Evolutionary conservation across 2,113 vertebrate species (phyloP), one percentile per base, ranked within the genome.

Genomic region (Phrynosoma platyrhinos): DNA sequence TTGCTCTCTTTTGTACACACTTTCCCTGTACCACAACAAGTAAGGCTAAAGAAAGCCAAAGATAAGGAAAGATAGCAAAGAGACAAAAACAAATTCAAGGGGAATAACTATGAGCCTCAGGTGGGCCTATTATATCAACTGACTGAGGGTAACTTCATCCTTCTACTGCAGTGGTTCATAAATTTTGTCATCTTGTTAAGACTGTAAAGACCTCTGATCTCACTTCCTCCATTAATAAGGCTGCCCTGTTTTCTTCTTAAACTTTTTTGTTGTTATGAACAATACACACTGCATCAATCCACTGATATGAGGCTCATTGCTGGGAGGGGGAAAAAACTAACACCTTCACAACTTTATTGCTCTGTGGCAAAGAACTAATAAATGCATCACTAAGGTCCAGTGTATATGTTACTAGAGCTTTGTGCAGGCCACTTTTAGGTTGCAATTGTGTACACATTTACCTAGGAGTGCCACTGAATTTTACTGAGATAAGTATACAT

Each of bases 121-220:
- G 98, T 98, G 98, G 97, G 97, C 97, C 98, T 98, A 97, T 98
- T 99, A 98, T 95, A 95, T 95, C 97, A 96, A 96, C 92, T 95
- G 97, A 96, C 96, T 95, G 95, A 95, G 97, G 97, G 97, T 97
- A 97, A 97, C 96, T 93, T 96, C 92, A 94, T 97, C 96, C 95
- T 97, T 97, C 97, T 89, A 91, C 95, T 36, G 74, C 88, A 93
- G 96, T 88, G 93, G 95, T 97, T 98, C 98, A 98, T 98, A 98
- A 98, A 98, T 97, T 97, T 97, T 97, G 96, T 97, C 95, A 91
- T 97, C 97, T 98, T 97, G 95, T 98, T 98, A 98, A 95, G 96
- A 95, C 90, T 96, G 97, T 97, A 97, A 98, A 97, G 96, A 96
- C 94, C 93, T 94, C 97, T 97, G 97, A 98, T 97, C 97, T 98